Evolutionary conservation across 2,888 invertebrate genomes (phyloP).

Genomic region (Ptycholaimellus sp.): DNA sequence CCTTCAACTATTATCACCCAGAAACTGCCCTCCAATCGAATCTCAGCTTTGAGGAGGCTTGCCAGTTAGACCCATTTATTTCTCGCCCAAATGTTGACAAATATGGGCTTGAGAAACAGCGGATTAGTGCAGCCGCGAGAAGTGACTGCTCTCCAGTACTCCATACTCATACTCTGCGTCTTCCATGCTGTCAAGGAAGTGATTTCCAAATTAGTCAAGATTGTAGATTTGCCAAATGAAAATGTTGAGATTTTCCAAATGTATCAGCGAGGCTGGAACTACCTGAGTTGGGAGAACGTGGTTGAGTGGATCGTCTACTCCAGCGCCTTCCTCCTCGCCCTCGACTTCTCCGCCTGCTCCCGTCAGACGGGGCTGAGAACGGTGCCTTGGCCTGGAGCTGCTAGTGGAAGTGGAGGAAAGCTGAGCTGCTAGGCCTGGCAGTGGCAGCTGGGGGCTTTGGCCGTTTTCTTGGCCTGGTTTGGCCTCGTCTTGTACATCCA

Average conservation of each 20-base stretch:
- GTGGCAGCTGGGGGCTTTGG: conserved; percentile 31
- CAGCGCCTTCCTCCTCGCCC: conserved; percentile 29
- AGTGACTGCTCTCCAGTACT: no score
- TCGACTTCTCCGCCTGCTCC: conserved; percentile 28
- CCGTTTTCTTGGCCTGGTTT: conserved; percentile 31
- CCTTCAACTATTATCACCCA: no score
- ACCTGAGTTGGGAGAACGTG: conserved; percentile 31
- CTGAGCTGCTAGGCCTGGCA: conserved; percentile 28
- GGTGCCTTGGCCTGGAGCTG: conserved; percentile 15
- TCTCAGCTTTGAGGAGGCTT: no score
- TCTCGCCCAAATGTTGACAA: no score
- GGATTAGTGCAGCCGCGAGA: no score
- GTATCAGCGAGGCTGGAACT: conserved; percentile 27
- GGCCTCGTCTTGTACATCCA: conserved; percentile 26
- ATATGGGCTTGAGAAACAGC: no score
- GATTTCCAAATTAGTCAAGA: no score
- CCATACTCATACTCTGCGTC: conserved; percentile 27
- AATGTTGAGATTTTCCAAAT: conserved; percentile 29
- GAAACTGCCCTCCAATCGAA: no score
- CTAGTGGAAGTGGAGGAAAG: neutral
- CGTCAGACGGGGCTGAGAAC: conserved; percentile 25
- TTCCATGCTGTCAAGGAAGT: conserved; percentile 30
- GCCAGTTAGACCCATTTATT: no score
- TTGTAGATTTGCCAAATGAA: no score
- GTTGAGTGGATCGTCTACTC: conserved; percentile 33